A percentile compares a stretch with the other conserved stretches of the same genome.
phyloP scores from a whole-genome alignment of 1,140 invertebrate species.

The Dendrolimus kikuchii region DNA sequence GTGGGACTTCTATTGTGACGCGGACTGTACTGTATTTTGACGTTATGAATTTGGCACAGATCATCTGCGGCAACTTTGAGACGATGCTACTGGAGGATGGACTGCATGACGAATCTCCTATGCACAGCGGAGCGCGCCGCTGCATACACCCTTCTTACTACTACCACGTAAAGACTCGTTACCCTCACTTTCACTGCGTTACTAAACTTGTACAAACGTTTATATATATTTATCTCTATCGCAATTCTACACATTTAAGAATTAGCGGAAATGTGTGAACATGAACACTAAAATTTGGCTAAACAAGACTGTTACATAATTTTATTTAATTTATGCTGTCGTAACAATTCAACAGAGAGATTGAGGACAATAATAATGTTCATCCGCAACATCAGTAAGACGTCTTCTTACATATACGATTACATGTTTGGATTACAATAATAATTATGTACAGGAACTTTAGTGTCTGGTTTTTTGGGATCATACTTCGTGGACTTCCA shows the following conservation, averaged over 20 bases:
- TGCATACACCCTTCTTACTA: conserved; percentile 61
- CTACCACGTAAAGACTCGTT: conserved; percentile 46
- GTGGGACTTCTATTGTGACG: too few species aligned
- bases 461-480: too few species aligned
- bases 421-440: too few species aligned
- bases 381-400: neutral
- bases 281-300: conserved; percentile 9
- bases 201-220: neutral
- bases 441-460: too few species aligned
- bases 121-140: conserved; percentile 39
- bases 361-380: neutral
- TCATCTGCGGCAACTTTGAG: conserved; percentile 54
- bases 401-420: neutral
- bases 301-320: conserved; percentile 12
- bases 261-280: conserved; percentile 16
- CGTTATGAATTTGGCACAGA: conserved; percentile 19
- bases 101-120: conserved; percentile 32
- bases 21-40: neutral
- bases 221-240: neutral
- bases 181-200: conserved; percentile 13
- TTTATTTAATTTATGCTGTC: conserved; percentile 12
- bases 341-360: conserved; percentile 7
- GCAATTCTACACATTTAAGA: neutral
- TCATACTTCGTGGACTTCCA: too few species aligned
- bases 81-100: conserved; percentile 36